Evolutionary conservation across 2,797 vertebrate species (phyloP), one percentile per base, ranked within the genome.

Genomic region (Gymnoscopelus braueri): DNA sequence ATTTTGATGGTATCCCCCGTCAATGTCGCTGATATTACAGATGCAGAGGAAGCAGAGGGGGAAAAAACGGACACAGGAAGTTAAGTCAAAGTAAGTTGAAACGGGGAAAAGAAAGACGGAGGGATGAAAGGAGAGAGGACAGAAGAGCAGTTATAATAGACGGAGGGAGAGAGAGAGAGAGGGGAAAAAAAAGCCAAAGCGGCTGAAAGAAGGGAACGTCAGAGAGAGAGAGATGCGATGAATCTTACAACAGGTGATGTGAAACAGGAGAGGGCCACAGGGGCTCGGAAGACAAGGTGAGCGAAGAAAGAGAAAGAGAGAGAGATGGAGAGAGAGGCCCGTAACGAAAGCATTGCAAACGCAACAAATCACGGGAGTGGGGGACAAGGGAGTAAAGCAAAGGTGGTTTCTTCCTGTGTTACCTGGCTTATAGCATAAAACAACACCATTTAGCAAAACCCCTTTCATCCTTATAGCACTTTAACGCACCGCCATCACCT

Each of bases 281-380:
- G 10, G 61, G 60, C 60, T 51, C 13, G n/a, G 44, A 19, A 70
- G 70, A 59, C 26, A 64, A 62, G 62, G 39, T 50, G 49, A 65
- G 15, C 58, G 29, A 35, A 67, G 3, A 10, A 56, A 47, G 24
- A 61, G 56, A 63, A 29, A 4, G 54, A 0, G 12, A 67, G 11
- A 49, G 19, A 19, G 19, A 19, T 1, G 1, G 9, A 56, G 0
- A 3, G 60, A 56, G 54, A 26, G 54, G 24, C 54, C 35, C 35
- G 35, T 5, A 39, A 39, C 5, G 5, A 39, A 39, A 39, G 7
- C 35, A 39, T 8, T 8, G 7, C 35, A 19, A 5, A 39, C 7
- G 35, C 35, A 39, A 39, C 35, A 39, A 39, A 39, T 39, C 35
- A 39, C 35, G 4, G 7, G 35, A 8, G 4, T 56, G 54, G 54